Base-by-base conservation (phyloP, 1,140 invertebrate species). In the Drosophila setifemur region DNA sequence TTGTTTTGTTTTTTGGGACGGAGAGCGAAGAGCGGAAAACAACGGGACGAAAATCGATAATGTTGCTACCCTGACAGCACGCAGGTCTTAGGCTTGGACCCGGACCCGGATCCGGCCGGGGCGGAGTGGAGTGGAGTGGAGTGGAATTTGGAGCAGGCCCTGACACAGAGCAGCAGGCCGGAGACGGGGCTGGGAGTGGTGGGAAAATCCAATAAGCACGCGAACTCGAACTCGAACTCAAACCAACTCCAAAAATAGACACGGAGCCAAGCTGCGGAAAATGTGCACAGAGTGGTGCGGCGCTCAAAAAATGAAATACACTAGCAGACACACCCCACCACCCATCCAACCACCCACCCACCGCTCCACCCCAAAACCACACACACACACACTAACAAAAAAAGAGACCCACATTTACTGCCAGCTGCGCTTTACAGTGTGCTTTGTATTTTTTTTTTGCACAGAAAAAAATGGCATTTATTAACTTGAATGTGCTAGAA, bases 161-260 rank as follows among this genome's bases (percentile, higher is more conserved):
- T 71, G 71, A 44, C 75, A 71, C 55, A 69, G 40, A 31, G 60
- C 12, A 28, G 45, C 16, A 11, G 9, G 8, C 1, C 2, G 6
- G 37, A 11, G 2, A 25, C 1, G 25, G 28, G 19, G 11, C 12
- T 35, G 26, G 9, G 16, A 2, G 7, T 12, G 25, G 1, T 14
- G 19, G 19, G 9, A 53, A 83, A 85, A 85, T 66, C 79, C 78
- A 82, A 85, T 82, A 76, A 72, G 76, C 77, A 81, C 72, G 77
- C 77, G 55, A 82, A 71, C 67, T 43, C 53, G 37, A 57, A 57
- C 73, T 72, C 60, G 39, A 58, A 57, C 69, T 68, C 61, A 53
- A 78, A 57, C 63, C 70, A 74, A 79, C 70, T 85, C 70, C 79
- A 63, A 71, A 83, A 83, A 82, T 83, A 82, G 78, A 83, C 74